Conservation (phyloP, 2,888 invertebrate species). For the Octodonta nipae region DNA sequence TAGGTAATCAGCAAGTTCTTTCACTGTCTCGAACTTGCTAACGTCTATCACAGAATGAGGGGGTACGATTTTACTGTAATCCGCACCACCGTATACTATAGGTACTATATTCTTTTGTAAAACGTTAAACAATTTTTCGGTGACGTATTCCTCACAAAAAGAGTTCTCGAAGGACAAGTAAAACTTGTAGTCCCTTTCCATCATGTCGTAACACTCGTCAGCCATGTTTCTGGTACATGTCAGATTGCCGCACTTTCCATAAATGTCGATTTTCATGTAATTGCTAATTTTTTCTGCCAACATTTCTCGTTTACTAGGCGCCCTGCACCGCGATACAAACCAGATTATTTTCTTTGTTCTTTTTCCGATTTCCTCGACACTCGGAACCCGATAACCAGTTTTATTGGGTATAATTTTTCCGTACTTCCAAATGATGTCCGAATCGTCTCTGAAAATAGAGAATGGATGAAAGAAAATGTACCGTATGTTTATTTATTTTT, state of each 20-base stretch:
- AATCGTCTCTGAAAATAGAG: too few species aligned
- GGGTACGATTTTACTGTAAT: conserved; percentile 43
- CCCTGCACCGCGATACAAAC: conserved; percentile 43
- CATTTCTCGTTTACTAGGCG: conserved; percentile 35
- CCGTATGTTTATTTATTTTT: too few species aligned
- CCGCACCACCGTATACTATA: too few species aligned
- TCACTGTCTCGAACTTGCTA: conserved; percentile 39
- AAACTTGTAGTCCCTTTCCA: too few species aligned
- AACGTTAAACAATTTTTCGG: conserved; percentile 46
- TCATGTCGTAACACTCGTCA: conserved; percentile 40
- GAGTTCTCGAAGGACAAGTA: conserved; percentile 62
- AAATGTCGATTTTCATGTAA: conserved; percentile 47
- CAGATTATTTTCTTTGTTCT: conserved; percentile 42
- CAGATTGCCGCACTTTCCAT: conserved; percentile 45
- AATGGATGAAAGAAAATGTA: too few species aligned
- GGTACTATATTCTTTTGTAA: conserved; percentile 48
- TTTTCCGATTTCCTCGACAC: conserved; percentile 11
- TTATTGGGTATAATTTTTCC: too few species aligned
- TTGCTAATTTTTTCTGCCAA: conserved; percentile 39
- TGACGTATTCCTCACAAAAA: conserved; percentile 50
- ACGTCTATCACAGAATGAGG: conserved; percentile 43
- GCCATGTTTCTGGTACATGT: conserved; percentile 22
- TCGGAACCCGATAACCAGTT: too few species aligned
- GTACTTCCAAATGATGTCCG: too few species aligned
- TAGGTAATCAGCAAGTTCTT: conserved; percentile 40